phyloP scores from a whole-genome alignment of 2,797 vertebrate genomes.

The Sebastes steindachneri region DNA sequence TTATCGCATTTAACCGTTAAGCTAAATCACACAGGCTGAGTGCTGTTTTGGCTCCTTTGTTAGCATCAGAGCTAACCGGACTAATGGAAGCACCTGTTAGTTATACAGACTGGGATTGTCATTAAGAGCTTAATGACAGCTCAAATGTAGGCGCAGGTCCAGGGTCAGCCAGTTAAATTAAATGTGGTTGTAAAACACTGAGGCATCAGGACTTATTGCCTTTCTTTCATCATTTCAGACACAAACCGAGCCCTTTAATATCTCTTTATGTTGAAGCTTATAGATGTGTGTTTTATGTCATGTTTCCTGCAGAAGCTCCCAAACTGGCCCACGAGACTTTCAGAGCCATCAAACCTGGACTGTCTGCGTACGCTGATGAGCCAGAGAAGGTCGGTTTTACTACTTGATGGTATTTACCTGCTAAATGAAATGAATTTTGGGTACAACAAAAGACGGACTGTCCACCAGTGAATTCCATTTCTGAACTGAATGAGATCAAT shows the following conservation, averaged over 20 bases:
- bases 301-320: constrained; percentile 82
- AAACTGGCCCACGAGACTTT: constrained; percentile 89
- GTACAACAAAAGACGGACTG: neutral
- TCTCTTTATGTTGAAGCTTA: neutral
- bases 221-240: neutral
- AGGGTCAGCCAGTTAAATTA: neutral
- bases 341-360: constrained; percentile 91
- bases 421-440: neutral
- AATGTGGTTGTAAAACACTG: neutral
- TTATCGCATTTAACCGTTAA: constrained; percentile 73
- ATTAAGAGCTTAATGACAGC: constrained; percentile 56
- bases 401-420: too few relatives aligned
- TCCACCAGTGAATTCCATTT: too few relatives aligned
- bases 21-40: constrained; percentile 74
- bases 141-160: constrained; percentile 39
- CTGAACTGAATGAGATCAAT: neutral
- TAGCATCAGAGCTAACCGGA: constrained; percentile 61
- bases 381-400: constrained; percentile 82
- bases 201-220: neutral
- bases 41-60: constrained; percentile 79
- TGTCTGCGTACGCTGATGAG: constrained; percentile 93
- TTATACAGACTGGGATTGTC: constrained; percentile 52
- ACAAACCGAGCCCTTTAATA: neutral
- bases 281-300: neutral
- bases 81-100: constrained; percentile 70